Conservation (phyloP, 2,113 vertebrate species). For the Oreochromis spilurus region DNA sequence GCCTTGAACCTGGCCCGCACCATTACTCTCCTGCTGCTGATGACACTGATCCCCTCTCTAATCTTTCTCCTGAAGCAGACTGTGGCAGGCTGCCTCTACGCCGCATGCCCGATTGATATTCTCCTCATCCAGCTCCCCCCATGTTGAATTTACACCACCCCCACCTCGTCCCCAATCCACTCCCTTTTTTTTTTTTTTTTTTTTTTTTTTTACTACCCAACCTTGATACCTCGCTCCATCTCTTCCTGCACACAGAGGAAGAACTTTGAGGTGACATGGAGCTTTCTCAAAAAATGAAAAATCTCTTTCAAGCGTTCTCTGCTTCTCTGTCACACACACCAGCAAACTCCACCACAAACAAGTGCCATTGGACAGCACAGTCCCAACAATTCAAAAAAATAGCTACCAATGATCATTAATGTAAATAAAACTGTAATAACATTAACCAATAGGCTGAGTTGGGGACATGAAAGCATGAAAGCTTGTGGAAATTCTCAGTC, state of each 20-base stretch:
- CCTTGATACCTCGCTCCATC: slow-evolving; percentile 32
- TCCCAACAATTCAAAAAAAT: slow-evolving; percentile 18
- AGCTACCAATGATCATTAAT: slow-evolving; percentile 47
- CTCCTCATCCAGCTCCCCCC: slow-evolving; percentile 57
- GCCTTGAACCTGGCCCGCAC: slow-evolving; percentile 74
- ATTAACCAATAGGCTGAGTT: slow-evolving; percentile 17
- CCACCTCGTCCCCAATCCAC: not conserved
- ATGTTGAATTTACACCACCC: slow-evolving; percentile 61
- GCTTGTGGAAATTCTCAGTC: slow-evolving; percentile 3
- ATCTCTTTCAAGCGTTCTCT: not conserved
- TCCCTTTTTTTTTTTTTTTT: not conserved
- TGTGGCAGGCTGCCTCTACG: slow-evolving; percentile 61
- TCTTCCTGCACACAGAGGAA: slow-evolving; percentile 20
- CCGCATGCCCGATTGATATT: slow-evolving; percentile 71
- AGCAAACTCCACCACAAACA: slow-evolving; percentile 30
- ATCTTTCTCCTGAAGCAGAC: slow-evolving; percentile 71
- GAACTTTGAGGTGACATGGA: slow-evolving; percentile 41
- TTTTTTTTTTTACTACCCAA: not conserved
- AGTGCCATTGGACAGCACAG: not conserved
- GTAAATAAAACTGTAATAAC: slow-evolving; percentile 45
- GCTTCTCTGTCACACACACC: slow-evolving; percentile 3
- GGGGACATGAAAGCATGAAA: slow-evolving; percentile 11
- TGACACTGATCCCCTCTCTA: slow-evolving; percentile 75
- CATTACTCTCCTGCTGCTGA: slow-evolving; percentile 75
- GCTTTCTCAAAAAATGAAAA: not conserved